Base-by-base conservation (phyloP, 2,888 invertebrate genomes). In the Limnephilus auricula region DNA sequence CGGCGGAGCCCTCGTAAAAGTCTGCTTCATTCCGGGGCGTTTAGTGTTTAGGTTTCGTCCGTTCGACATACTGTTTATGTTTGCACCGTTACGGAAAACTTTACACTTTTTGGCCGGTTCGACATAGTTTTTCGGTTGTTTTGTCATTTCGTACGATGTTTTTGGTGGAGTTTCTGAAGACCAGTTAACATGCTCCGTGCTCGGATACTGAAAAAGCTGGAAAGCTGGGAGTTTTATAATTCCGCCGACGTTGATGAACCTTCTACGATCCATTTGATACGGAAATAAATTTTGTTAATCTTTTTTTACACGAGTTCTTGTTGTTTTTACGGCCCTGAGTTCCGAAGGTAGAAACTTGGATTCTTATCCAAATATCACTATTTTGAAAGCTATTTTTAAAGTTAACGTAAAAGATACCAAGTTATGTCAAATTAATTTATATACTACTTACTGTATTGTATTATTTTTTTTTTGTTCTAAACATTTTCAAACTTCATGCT, bases 1-100 rank as follows among this genome's bases (percentile, higher is more conserved):
- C 87, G 31, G 6, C 65, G 34, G 5, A 78, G 87, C 34, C 37
- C 89, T 89, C 89, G 45, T 89, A 89, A 89, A 89, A 89, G 79
- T 30, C 30, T 65, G 79, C 34, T 89, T 89, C 79, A 79, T 89
- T 89, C 79, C 37, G 79, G 34, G 15, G 32, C 37, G 85, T 34
- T 82, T 82, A 82, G 82, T 32, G 34, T 82, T 32, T 82, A 37
- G 32, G 34, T 82, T 82, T 82, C 65, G 25, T 9, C 65, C 25
- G 65, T 65, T n/a, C 65, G 65, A 65, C 65, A 65, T 25, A 65
- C 65, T 65, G 65, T n/a, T 65, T 65, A 65, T 65, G 65, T 65
- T 65, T 65, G 18, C 65, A n/a, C 65, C 65, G 65, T 65, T 65
- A 25, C 65, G 65, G n/a, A 65, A 65, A 65, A 25, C 65, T 65